Base-by-base conservation (phyloP, 1,140 invertebrate genomes). In the Anagrus nilaparvatae region DNA sequence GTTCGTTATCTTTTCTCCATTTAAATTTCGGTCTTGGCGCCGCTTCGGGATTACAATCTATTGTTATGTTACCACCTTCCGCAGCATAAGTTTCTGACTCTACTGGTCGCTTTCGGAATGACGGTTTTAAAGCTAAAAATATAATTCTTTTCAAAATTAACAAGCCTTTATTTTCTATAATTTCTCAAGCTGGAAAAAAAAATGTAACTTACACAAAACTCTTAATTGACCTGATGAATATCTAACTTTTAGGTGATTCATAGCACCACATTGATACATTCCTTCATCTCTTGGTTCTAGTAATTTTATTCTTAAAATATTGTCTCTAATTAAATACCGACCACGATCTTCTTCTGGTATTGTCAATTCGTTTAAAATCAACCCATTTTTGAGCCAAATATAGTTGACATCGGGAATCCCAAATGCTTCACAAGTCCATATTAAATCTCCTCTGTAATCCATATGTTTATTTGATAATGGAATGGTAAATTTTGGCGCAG, bases 221-320 rank as follows among this genome's bases (percentile, higher is more conserved):
- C 90, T 69, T 3, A 97, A 66, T 54, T 97, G 89, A 1, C 82
- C 92, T 8, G 90, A 88, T 0, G 88, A 91, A 61, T 84, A 94
- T 20, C 74, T 78, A 0, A 80, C 79, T 55, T 88, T 92, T 6
- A 95, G 69, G 39, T 89, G 82, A 74, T 97, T 98, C 45, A 69
- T 78, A 1, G 92, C 93, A 55, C 79, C 73, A 63, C 95, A 98
- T 55, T 97, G 92, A 64, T 91, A 97, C 87, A 96, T 95, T n/a
- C 84, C 93, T 43, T 83, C 77, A 70, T 98, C 93, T 53, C 76
- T 72, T 40, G 79, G 74, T 60, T 87, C 76, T n/a, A 93, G 61
- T 51, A 78, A 73, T 47, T 76, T 78, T 28, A 96, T 93, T 23
- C 78, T 87, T 13, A 96, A 58, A 5, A 92, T 81, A 73, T 93